Evolutionary conservation across 2,113 vertebrate species (phyloP).

Genomic region (Canis aureus): DNA sequence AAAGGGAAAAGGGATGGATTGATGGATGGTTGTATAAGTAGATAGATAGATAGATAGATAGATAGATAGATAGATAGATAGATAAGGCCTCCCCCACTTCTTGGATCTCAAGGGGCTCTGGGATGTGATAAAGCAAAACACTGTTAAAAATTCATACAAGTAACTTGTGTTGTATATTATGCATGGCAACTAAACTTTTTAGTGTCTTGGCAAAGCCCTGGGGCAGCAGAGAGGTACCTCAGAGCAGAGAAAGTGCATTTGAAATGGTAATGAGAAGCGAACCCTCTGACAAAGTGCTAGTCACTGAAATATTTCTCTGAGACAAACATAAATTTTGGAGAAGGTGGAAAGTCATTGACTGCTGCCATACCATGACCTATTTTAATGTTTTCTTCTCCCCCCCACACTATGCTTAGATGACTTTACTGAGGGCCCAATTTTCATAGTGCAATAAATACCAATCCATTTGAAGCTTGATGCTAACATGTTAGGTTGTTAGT

Average conservation of each 20-base stretch:
- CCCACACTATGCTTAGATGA: neutral
- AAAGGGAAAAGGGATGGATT: neutral
- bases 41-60: slow-evolving; percentile 58
- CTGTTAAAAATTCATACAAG: slow-evolving; percentile 80
- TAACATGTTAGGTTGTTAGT: slow-evolving; percentile 3
- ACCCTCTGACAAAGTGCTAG: slow-evolving; percentile 68
- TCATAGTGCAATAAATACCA: slow-evolving; percentile 49
- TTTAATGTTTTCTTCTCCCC: slow-evolving; percentile 27
- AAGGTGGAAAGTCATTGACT: slow-evolving; percentile 65
- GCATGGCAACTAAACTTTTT: slow-evolving; percentile 81
- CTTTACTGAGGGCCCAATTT: slow-evolving; percentile 45
- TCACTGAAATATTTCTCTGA: slow-evolving; percentile 73
- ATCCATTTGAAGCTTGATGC: slow-evolving; percentile 8
- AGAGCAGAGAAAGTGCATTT: slow-evolving; percentile 76
- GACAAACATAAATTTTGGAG: slow-evolving; percentile 72
- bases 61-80: slow-evolving; percentile 48
- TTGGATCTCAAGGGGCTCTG: slow-evolving; percentile 53
- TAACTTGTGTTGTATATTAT: slow-evolving; percentile 81
- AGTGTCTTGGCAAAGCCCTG: slow-evolving; percentile 78
- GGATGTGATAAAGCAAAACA: slow-evolving; percentile 76
- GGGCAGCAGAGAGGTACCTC: slow-evolving; percentile 70
- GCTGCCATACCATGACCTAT: slow-evolving; percentile 55
- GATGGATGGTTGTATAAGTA: slow-evolving; percentile 26
- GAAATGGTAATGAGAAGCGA: slow-evolving; percentile 80
- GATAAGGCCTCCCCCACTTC: neutral